Percentiles rank a stretch among this genome's conserved stretches.
phyloP scores from a whole-genome alignment of 2,888 invertebrate genomes.

The Harpagoxenus sublaevis region DNA sequence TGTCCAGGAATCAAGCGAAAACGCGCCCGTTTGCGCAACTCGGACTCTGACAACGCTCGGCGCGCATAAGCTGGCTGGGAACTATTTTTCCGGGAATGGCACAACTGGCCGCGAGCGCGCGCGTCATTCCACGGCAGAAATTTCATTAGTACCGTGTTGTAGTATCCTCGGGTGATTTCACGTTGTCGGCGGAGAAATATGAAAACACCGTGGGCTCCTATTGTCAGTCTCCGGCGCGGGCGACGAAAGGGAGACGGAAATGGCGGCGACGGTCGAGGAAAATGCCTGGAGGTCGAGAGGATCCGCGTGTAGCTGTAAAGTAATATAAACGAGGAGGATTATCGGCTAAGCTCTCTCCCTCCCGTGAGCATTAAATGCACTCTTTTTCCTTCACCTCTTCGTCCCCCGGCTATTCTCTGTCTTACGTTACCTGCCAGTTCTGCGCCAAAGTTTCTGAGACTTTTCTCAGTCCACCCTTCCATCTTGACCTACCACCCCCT shows the following conservation, averaged over 20 bases:
- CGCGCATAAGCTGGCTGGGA: slow-evolving; percentile 8
- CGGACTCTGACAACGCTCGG: slow-evolving; percentile 8
- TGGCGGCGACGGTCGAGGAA: background rate
- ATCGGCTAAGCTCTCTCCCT: slow-evolving; percentile 70
- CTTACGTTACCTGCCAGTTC: slow-evolving; percentile 63
- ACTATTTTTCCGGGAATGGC: slow-evolving; percentile 54
- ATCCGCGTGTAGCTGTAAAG: slow-evolving; percentile 69
- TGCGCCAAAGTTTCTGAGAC: slow-evolving; percentile 62
- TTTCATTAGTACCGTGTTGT: slow-evolving; percentile 71
- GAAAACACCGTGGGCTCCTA: slow-evolving; percentile 62
- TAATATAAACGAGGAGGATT: slow-evolving; percentile 80
- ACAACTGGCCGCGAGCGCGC: slow-evolving; percentile 29
- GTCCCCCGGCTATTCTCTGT: slow-evolving; percentile 32
- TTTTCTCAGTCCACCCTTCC: slow-evolving; percentile 37
- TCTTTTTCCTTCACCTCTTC: slow-evolving; percentile 55
- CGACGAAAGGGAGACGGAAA: slow-evolving; percentile 15
- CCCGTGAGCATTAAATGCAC: slow-evolving; percentile 70
- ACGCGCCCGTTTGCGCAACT: slow-evolving; percentile 16
- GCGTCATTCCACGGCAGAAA: slow-evolving; percentile 60
- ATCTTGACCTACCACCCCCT: slow-evolving; percentile 2
- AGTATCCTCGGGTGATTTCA: slow-evolving; percentile 61
- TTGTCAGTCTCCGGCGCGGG: slow-evolving; percentile 24
- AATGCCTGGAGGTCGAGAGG: slow-evolving; percentile 37
- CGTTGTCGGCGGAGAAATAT: slow-evolving; percentile 69
- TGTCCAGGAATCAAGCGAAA: slow-evolving; percentile 36